A percentile compares a stretch with the other conserved stretches of the same genome.
These are phyloP conservation scores for Drosophila imparisetae DNA, from an alignment of 2,888 invertebrate species.

Conservation along the genomic window DNA sequence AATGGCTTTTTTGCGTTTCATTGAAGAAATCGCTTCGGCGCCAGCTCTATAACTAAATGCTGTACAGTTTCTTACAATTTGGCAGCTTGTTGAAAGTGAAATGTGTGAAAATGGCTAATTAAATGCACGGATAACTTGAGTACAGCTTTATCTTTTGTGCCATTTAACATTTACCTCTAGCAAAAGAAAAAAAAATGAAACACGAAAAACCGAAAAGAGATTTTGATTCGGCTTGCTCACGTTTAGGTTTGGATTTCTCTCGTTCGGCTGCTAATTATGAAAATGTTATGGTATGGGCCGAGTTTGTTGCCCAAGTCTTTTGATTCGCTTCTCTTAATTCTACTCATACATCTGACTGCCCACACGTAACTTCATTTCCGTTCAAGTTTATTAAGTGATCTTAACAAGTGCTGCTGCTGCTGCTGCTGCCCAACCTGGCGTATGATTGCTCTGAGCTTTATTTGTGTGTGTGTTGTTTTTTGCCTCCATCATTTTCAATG, in stretches of 20 bases:
- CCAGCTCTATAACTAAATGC: slow-evolving; percentile 17
- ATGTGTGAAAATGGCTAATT: slow-evolving; percentile 80
- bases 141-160: slow-evolving; percentile 27
- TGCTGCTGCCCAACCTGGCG: slow-evolving; percentile 38
- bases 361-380: slow-evolving; percentile 53
- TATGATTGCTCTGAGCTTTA: slow-evolving; percentile 36
- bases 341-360: slow-evolving; percentile 18
- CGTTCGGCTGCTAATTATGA: slow-evolving; percentile 59
- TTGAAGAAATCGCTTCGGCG: slow-evolving; percentile 55
- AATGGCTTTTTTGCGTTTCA: slow-evolving; percentile 79
- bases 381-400: slow-evolving; percentile 55
- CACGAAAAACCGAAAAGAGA: slow-evolving; percentile 4
- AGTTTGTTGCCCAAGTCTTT: slow-evolving; percentile 67
- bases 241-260: slow-evolving; percentile 43
- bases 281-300: slow-evolving; percentile 42
- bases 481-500: slow-evolving; percentile 24
- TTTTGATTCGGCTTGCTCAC: slow-evolving; percentile 51
- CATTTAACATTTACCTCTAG: slow-evolving; percentile 43
- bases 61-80: slow-evolving; percentile 63
- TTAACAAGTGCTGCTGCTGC: slow-evolving; percentile 24
- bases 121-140: slow-evolving; percentile 64
- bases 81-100: slow-evolving; percentile 80
- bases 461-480: neutral
- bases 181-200: neutral
- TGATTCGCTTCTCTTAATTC: slow-evolving; percentile 45